Percentiles rank a stretch among this genome's conserved stretches.
Evolutionary conservation across 2,113 vertebrate genomes (phyloP).

Genomic region (Urocitellus parryii): DNA sequence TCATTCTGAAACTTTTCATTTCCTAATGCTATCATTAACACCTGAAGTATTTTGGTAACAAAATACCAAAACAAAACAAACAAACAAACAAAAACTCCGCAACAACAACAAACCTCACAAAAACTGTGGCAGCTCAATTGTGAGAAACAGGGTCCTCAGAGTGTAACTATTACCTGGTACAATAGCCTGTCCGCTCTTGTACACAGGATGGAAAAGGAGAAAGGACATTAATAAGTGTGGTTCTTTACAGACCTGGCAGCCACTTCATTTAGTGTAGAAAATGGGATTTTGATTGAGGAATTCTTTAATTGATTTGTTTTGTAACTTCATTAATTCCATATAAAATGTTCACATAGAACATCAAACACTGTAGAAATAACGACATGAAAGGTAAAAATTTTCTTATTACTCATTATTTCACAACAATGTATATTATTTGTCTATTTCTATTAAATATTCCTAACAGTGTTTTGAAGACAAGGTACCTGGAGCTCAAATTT

Average conservation of each 20-base stretch:
- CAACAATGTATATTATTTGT: neutral
- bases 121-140: neutral
- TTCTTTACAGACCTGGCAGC: neutral
- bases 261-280: neutral
- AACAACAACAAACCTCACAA: neutral
- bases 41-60: neutral
- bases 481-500: neutral
- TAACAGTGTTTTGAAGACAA: neutral
- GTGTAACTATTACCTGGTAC: rapidly evolving
- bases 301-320: neutral
- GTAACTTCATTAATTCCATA: neutral
- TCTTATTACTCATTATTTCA: neutral
- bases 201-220: neutral
- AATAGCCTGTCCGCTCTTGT: rapidly evolving
- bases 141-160: neutral
- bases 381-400: neutral
- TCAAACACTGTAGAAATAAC: neutral
- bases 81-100: neutral
- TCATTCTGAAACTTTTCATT: neutral
- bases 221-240: neutral
- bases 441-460: neutral
- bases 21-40: neutral
- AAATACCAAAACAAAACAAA: neutral
- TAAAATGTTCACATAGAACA: neutral
- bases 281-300: neutral